Base-by-base conservation (phyloP, 2,888 invertebrate genomes). In the Morpho helenor region DNA sequence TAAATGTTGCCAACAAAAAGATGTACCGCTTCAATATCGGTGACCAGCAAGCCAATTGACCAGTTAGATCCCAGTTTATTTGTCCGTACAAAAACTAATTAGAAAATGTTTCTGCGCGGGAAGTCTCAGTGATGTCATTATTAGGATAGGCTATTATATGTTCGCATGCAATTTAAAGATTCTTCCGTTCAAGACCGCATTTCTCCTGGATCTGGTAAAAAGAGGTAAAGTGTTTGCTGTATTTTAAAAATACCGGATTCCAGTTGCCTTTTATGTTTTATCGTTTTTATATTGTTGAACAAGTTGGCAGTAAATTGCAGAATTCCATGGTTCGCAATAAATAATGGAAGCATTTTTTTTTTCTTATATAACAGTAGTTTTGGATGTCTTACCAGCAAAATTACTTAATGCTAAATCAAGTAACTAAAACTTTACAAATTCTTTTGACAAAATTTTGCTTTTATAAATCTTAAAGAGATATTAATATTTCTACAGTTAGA, bases 1-100 rank as follows among this genome's bases (percentile, higher is more conserved):
- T 75, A 73, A 72, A 70, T 70, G 71, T 71, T 66, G 71, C 71
- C 72, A 67, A 71, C 67, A 76, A 74, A 77, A 75, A 73, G 52
- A 53, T 40, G 55, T 45, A 47, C 47, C 51, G 9, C 59, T 48
- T 55, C 55, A 60, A 52, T 57, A 44, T 49, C 16, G 31, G 5
- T n/a, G 8, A 43, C 41, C 51, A 42, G 44, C 9, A 39, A 52
- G 40, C 10, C 52, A 52, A 52, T 52, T 52, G 52, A 52, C 53
- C 53, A 53, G 47, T 53, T 41, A 39, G 53, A 47, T 53, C 40
- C 45, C 22, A 52, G 49, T 52, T 48, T 57, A 57, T 52, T 46
- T 52, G 42, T 44, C 47, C 49, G 49, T 41, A 47, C 53, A 57
- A 57, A 57, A 57, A 57, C 22, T 52, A 53, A 57, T 57, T 57